These are phyloP conservation scores for Ceratosolen solmsi DNA, from an alignment of 1,140 invertebrate genomes.

Conservation along the genomic window DNA sequence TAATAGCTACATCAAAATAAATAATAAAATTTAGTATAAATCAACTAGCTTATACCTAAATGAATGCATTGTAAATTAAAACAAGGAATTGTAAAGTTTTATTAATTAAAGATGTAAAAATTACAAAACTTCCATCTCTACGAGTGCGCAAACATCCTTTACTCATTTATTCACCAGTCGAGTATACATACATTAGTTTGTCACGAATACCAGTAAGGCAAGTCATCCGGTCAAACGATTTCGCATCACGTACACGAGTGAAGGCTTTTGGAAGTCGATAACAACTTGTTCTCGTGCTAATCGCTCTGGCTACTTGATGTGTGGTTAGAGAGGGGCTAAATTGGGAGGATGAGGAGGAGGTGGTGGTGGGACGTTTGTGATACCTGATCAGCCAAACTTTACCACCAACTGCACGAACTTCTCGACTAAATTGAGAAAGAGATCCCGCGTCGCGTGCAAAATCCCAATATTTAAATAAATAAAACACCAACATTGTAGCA, in stretches of 20 bases:
- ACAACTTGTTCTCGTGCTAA: slow-evolving; percentile 45
- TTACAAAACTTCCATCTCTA: neutral
- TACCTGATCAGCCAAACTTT: slow-evolving; percentile 44
- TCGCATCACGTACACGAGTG: neutral
- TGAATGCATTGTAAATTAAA: no score
- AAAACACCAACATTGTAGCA: neutral
- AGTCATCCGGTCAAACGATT: slow-evolving; percentile 17
- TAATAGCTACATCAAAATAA: no score
- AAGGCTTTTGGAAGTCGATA: slow-evolving; percentile 45
- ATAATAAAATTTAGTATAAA: no score
- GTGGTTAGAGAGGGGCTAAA: neutral
- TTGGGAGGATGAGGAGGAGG: no score
- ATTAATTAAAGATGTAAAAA: neutral
- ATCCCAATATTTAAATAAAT: neutral
- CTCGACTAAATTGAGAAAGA: slow-evolving; percentile 25
- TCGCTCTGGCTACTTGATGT: slow-evolving; percentile 13
- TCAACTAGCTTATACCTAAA: no score
- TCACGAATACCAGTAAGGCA: neutral
- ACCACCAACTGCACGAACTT: slow-evolving; percentile 3
- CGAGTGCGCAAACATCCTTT: neutral
- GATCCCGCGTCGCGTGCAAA: neutral
- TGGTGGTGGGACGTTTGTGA: neutral
- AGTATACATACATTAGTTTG: neutral
- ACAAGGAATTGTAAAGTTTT: slow-evolving; percentile 1
- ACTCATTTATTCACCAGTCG: neutral